Base-by-base conservation (phyloP, 2,113 vertebrate species). In the Macroglossus sobrinus region DNA sequence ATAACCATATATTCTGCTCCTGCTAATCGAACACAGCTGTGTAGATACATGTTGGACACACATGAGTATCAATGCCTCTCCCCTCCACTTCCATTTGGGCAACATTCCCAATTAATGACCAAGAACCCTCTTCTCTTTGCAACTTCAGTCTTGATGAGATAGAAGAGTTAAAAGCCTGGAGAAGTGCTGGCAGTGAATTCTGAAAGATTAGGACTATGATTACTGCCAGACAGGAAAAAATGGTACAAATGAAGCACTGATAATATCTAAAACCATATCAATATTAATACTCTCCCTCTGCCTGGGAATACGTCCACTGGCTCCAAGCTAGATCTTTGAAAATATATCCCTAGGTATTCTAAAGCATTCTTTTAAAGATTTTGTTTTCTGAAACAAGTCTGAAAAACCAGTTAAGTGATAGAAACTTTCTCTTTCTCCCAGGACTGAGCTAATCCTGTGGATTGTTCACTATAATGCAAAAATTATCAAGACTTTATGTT, bases 371-470 rank as follows among this genome's bases (percentile, higher is more conserved):
- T 35, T 80, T 68, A 88, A 66, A 85, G 63, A 81, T 85, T 57
- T 93, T 50, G 75, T 81, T 81, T 94, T 93, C 68, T 93, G 57
- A 78, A 96, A 95, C 40, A 89, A 94, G 78, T 89, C 86, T 89
- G 55, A 94, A 94, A 96, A 95, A 55, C 30, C 4, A 3, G 87
- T 71, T 86, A 92, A 75, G 84, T 75, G 69, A 96, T 35, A 88
- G 71, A 71, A 71, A 78, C 53, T 80, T 50, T 87, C 26, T 80
- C 59, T 85, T 57, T 61, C 50, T 43, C 45, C 50, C 26, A 87
- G 26, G 14, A 53, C 10, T 47, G 26, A 47, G 47, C 61, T 93
- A 91, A 91, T 82, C 33, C 45, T 69, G 4, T 89, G 33, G 35
- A 74, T 86, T 84, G 47, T 69, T 76, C 87, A 50, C 61, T 92